Percentiles rank a stretch among this genome's conserved stretches.
These are phyloP conservation scores for Ips typographus DNA, from an alignment of 1,140 invertebrate species.

Conservation along the genomic window DNA sequence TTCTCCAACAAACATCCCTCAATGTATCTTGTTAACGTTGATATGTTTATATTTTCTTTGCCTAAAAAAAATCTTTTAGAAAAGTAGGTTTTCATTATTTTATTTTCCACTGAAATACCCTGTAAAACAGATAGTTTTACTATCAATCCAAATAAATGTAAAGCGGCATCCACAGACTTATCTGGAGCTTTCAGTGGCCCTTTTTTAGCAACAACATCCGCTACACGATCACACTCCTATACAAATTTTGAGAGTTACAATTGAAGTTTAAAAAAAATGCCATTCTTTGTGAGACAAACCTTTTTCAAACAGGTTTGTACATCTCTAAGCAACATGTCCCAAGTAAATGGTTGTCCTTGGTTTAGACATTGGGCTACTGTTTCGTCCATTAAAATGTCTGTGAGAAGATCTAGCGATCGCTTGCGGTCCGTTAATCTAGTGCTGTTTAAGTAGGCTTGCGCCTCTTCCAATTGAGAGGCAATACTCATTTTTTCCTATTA, in stretches of 20 bases:
- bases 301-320: conserved; percentile 37
- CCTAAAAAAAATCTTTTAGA: conserved; percentile 8
- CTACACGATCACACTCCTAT: conserved; percentile 37
- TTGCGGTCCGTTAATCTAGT: conserved; percentile 37
- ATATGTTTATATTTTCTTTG: conserved; percentile 28
- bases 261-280: conserved; percentile 5
- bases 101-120: background rate
- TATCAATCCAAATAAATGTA: conserved; percentile 6
- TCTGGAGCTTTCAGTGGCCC: conserved; percentile 9
- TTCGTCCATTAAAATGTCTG: conserved; percentile 27
- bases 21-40: conserved; percentile 37
- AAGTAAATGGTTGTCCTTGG: conserved; percentile 22
- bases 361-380: conserved; percentile 29
- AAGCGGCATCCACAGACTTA: conserved; percentile 14
- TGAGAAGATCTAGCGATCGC: conserved; percentile 33
- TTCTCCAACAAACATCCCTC: conserved; percentile 36
- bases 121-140: background rate
- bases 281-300: conserved; percentile 17
- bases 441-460: conserved; percentile 27
- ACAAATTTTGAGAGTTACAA: conserved; percentile 5
- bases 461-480: conserved; percentile 27
- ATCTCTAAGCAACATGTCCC: conserved; percentile 32
- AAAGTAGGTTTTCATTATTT: background rate
- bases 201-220: conserved; percentile 37
- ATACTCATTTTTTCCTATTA: conserved; percentile 19